Base-by-base conservation (phyloP, 2,113 vertebrate species). In the Tychaedon coryphoeus region DNA sequence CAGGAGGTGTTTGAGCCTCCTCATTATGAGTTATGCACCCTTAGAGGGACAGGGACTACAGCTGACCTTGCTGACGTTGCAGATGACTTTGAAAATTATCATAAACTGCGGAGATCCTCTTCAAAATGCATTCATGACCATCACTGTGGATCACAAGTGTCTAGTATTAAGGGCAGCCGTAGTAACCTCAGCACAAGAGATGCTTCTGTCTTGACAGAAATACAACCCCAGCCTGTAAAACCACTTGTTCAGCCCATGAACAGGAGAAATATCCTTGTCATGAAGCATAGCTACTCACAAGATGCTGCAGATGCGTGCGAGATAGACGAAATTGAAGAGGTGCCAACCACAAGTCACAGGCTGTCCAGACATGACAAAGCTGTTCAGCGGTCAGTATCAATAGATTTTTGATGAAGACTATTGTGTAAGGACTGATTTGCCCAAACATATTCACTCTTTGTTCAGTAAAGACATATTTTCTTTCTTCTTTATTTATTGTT, bases 341-440 rank as follows among this genome's bases (percentile, higher is more conserved):
- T 99, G 95, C 99, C 99, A 71, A 99, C 99, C 94, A 99, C 99
- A 33, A 99, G 99, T 94, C 99, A 99, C 98, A 98, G 99, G 97
- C 99, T 99, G 85, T 98, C 99, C 95, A 98, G 99, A 91, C 99
- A 99, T 40, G 99, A 99, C 95, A 99, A 99, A 98, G 98, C 99
- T 97, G 99, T 99, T 97, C 99, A 99, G 99, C 99, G 99, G 99
- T 99, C 99, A 99, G 99, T 99, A 99, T 98, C 98, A 86, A 97
- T 99, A 95, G 96, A 98, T 98, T 99, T 99, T 98, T 99, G 98
- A 98, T 98, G 98, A 97, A 97, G 97, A 95, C 95, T 97, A 84
- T 90, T 96, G 75, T 93, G 69, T 96, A 95, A 98, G 92, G 97
- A 98, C 94, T 83, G 95, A 84, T 83, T 86, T 97, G 58, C 70